These are phyloP conservation scores for Pionites leucogaster DNA, from an alignment of 2,113 vertebrate species.

Conservation along the genomic window DNA sequence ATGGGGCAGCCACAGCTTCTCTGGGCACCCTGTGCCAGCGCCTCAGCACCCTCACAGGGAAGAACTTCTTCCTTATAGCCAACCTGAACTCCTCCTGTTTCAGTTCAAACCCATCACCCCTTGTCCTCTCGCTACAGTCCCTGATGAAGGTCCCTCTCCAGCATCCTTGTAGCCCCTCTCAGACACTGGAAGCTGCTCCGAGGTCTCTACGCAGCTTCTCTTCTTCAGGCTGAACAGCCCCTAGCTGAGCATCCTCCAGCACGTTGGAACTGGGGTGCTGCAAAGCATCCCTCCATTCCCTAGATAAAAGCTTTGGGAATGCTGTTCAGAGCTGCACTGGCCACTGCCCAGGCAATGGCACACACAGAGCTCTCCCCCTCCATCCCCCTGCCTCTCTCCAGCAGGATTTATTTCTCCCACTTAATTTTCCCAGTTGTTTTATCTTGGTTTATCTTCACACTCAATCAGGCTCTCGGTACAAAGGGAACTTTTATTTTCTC, in stretches of 20 bases:
- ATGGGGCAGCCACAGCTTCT: too few relatives aligned
- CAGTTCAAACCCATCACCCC: background rate
- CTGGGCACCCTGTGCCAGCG: too few relatives aligned
- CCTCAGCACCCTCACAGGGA: too few relatives aligned
- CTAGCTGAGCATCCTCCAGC: background rate
- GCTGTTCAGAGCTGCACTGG: background rate
- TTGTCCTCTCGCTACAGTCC: background rate
- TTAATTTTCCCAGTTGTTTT: constrained; percentile 39
- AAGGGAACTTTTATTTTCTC: constrained; percentile 40
- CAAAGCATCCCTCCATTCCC: background rate
- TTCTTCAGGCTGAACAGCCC: background rate
- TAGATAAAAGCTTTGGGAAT: background rate
- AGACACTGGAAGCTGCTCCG: background rate
- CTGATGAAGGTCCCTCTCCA: background rate
- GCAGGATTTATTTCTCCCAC: background rate
- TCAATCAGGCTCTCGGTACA: constrained; percentile 14
- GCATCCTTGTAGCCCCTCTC: background rate
- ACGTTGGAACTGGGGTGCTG: background rate
- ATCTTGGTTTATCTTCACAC: constrained; percentile 36
- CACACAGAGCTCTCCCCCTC: background rate
- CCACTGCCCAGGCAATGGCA: background rate
- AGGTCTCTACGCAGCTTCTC: background rate
- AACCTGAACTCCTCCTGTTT: too few relatives aligned
- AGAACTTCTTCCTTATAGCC: background rate
- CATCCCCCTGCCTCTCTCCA: background rate